Base-by-base conservation (phyloP, 2,888 invertebrate species). In the Patella pellucida region DNA sequence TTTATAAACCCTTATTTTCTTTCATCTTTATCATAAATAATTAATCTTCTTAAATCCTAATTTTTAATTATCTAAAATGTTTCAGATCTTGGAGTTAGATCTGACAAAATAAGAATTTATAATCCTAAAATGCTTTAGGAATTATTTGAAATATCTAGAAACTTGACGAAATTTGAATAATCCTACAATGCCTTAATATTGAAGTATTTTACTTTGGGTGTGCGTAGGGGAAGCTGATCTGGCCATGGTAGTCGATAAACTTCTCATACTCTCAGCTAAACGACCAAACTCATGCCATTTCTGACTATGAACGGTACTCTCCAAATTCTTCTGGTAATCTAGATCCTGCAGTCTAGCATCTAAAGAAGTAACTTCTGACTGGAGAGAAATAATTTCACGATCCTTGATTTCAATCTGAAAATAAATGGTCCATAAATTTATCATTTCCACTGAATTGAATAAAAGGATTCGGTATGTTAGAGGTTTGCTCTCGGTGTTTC, bases 271-370 rank as follows among this genome's bases (percentile, higher is more conserved):
- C 72, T 90, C 90, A 0, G 91, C 90, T 71, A 91, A 82, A n/a
- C 85, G 83, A 56, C 86, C 86, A 79, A 91, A 90, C 83, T 91
- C 91, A 68, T 87, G 86, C 91, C 91, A 91, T 75, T 88, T 89
- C 82, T 90, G 89, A 52, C 81, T 85, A 79, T 91, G 89, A 23
- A 88, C 77, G 2, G 84, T 81, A 7, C 82, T 78, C 77, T 90
- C 88, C 50, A 88, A 73, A 1, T 77, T 78, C 68, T 87, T 86
- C 76, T 86, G 77, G 27, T 85, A 82, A 51, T 88, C 86, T 16
- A 81, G 62, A 16, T 84, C 80, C 50, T 81, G 78, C 1, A 88
- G 52, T 16, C 78, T 78, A 3, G 76, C 56, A n/a, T 84, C 85
- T 71, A 86, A 54, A 0, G 79, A 72, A 52, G 78, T 79, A 12